Evolutionary conservation across 2,888 invertebrate genomes (phyloP).

Genomic region (Protonemura montana): DNA sequence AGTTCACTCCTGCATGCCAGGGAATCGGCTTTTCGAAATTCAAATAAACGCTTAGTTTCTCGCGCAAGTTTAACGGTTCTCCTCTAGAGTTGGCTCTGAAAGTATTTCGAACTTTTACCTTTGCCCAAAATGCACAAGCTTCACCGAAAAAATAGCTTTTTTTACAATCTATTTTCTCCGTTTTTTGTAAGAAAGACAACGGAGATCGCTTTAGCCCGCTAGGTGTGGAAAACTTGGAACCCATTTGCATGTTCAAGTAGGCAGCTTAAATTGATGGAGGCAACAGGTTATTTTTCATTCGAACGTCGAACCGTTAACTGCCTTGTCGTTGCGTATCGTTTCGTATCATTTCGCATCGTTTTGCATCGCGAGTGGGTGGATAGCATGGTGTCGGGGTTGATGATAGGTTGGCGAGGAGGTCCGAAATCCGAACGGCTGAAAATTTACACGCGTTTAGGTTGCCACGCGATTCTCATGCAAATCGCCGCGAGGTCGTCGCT

Average conservation of each 20-base stretch:
- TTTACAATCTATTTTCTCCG: background rate
- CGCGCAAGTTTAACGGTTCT: background rate
- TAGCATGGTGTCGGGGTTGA: background rate
- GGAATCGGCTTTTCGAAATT: background rate
- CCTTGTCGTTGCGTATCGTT: background rate
- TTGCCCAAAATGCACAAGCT: background rate
- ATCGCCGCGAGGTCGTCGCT: too few species aligned
- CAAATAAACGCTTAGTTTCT: background rate
- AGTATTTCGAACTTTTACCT: background rate
- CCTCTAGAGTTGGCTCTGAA: background rate
- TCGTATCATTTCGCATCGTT: background rate
- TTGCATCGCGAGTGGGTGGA: background rate
- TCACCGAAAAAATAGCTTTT: too few species aligned
- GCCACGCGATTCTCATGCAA: too few species aligned
- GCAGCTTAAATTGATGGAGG: background rate
- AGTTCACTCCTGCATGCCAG: background rate
- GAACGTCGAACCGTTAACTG: background rate
- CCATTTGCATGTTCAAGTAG: constrained; percentile 4
- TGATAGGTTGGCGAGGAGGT: too few species aligned
- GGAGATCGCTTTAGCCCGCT: background rate
- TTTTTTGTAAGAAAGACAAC: background rate
- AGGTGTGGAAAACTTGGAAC: background rate
- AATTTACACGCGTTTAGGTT: too few species aligned
- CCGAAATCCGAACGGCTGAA: too few species aligned
- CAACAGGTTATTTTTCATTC: constrained; percentile 12